phyloP scores from a whole-genome alignment of 2,113 vertebrate species.

The Zosterops pallidus region DNA sequence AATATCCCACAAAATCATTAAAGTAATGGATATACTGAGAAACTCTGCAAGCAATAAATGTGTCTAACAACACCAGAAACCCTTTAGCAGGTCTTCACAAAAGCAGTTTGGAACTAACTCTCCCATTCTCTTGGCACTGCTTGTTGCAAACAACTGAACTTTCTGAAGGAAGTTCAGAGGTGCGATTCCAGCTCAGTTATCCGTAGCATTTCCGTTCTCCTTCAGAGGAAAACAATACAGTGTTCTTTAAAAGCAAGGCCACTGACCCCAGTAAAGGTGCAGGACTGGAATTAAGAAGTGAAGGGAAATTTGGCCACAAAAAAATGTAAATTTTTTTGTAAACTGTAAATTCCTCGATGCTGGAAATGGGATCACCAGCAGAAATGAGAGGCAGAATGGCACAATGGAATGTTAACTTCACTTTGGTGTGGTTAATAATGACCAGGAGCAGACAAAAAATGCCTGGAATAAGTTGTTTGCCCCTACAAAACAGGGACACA shows the following conservation, averaged over 20 bases:
- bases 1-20: not conserved
- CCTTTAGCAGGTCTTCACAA: not conserved
- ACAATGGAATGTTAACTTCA: accelerated
- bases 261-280: not conserved
- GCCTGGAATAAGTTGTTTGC: not conserved
- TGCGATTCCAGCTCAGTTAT: not conserved
- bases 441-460: not conserved
- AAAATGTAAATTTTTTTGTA: too few species aligned
- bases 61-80: not conserved
- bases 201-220: not conserved
- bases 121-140: not conserved
- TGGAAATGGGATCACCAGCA: not conserved
- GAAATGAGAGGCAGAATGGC: accelerated
- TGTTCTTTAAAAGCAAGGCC: not conserved
- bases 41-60: not conserved
- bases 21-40: not conserved
- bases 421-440: not conserved
- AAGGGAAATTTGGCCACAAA: not conserved
- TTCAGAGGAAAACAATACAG: not conserved
- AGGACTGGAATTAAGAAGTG: not conserved
- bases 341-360: accelerated
- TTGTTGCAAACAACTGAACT: not conserved
- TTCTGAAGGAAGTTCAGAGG: not conserved
- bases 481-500: not conserved
- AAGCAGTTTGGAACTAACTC: not conserved